phyloP scores from a whole-genome alignment of 2,113 vertebrate genomes.

The Brachirus orientalis region DNA sequence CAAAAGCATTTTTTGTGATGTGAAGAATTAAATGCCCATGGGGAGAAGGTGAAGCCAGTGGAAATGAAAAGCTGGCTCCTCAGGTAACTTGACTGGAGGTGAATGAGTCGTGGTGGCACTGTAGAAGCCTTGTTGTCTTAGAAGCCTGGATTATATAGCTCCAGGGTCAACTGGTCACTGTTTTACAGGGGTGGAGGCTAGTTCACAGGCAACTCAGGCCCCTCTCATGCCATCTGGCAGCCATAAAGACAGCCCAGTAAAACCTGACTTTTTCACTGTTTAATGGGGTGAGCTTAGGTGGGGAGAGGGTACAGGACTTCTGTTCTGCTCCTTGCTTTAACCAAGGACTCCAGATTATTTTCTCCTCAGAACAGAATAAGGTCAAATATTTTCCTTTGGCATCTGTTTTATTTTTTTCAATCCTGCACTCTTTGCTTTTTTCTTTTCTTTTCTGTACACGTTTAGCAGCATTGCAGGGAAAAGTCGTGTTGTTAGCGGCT shows the following conservation, averaged over 20 bases:
- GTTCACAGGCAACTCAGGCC: conserved; percentile 62
- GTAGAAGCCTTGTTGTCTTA: conserved; percentile 65
- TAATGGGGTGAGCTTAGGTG: conserved; percentile 60
- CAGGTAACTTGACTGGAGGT: conserved; percentile 28
- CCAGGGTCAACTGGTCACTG: conserved; percentile 73
- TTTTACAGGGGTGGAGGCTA: conserved; percentile 73
- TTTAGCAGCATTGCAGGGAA: background rate
- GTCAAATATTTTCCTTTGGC: conserved; percentile 83
- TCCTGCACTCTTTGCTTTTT: background rate
- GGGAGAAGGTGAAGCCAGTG: background rate
- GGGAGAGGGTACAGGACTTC: conserved; percentile 58
- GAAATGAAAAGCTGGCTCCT: background rate
- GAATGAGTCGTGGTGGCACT: background rate
- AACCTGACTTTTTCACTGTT: conserved; percentile 77
- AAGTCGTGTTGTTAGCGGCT: conserved; percentile 5
- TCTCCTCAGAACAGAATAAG: conserved; percentile 66
- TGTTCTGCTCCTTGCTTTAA: conserved; percentile 63
- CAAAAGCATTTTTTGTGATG: too few species aligned
- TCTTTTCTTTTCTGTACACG: background rate
- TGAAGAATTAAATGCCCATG: conserved; percentile 4
- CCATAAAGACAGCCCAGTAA: conserved; percentile 86
- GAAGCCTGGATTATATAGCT: conserved; percentile 68
- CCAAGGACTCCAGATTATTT: conserved; percentile 12
- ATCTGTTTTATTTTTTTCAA: conserved; percentile 4
- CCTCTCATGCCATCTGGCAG: conserved; percentile 88